phyloP scores from a whole-genome alignment of 1,140 invertebrate species.

The Gonatopus flavifemur region DNA sequence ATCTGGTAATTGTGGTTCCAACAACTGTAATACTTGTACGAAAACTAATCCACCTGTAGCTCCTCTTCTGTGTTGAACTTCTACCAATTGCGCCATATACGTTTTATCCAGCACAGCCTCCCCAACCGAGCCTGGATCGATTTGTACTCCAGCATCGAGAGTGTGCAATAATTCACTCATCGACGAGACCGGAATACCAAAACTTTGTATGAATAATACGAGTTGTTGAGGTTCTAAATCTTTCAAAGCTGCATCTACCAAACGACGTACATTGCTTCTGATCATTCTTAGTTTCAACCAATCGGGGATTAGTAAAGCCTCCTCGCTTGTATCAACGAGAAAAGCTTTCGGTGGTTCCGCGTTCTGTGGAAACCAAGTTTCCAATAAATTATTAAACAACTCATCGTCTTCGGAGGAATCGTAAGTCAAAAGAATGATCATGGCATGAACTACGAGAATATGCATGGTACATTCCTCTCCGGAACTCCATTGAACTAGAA shows the following conservation, averaged over 20 bases:
- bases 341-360: constrained; percentile 74
- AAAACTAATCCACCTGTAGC: constrained; percentile 81
- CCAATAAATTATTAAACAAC: constrained; percentile 70
- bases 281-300: constrained; percentile 95
- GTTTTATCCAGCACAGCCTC: constrained; percentile 81
- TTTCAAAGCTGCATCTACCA: constrained; percentile 84
- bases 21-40: constrained; percentile 66
- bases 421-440: constrained; percentile 89
- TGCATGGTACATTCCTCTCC: constrained; percentile 84
- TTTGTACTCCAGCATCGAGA: constrained; percentile 72
- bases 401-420: constrained; percentile 64
- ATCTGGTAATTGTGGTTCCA: constrained; percentile 58
- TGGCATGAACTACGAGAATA: constrained; percentile 88
- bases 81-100: constrained; percentile 89
- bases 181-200: constrained; percentile 88
- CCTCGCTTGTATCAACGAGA: constrained; percentile 81
- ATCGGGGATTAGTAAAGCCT: constrained; percentile 86
- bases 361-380: constrained; percentile 75
- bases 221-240: constrained; percentile 87
- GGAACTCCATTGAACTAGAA: constrained; percentile 81
- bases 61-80: constrained; percentile 84
- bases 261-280: constrained; percentile 75
- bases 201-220: constrained; percentile 94
- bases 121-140: constrained; percentile 68
- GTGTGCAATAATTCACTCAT: constrained; percentile 82